Evolutionary conservation across 2,113 vertebrate genomes (phyloP).

Genomic region (Oreocharis arfaki): DNA sequence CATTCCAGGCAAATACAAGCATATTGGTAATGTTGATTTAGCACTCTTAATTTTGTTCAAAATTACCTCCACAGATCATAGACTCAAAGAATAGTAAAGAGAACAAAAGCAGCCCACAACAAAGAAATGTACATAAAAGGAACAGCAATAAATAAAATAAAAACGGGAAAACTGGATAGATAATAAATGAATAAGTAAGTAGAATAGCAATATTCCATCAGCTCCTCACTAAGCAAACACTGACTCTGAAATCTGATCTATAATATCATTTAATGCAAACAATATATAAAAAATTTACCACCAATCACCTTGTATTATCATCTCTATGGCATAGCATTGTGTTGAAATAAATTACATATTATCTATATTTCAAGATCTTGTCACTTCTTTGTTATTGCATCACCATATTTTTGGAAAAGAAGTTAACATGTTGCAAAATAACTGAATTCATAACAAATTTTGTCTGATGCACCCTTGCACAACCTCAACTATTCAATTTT

Average conservation of each 20-base stretch:
- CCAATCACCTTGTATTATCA: not conserved
- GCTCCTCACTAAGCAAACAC: not conserved
- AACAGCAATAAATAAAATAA: slow-evolving; percentile 34
- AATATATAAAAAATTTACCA: not conserved
- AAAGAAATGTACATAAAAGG: slow-evolving; percentile 1
- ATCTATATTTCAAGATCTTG: not conserved
- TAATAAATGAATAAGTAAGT: slow-evolving; percentile 13
- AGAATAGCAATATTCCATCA: not conserved
- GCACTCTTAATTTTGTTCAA: slow-evolving; percentile 43
- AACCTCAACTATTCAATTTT: not conserved
- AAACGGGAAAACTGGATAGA: not conserved
- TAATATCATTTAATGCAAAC: slow-evolving; percentile 8
- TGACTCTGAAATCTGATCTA: not conserved
- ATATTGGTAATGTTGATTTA: slow-evolving; percentile 47
- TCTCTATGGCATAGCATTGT: not conserved
- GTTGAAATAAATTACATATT: not conserved
- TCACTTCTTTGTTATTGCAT: not conserved
- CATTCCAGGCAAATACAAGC: slow-evolving; percentile 7
- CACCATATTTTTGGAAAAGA: not conserved
- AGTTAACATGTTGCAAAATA: not conserved
- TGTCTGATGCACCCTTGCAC: not conserved
- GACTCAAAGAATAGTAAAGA: not conserved
- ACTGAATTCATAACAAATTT: not conserved
- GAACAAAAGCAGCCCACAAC: slow-evolving; percentile 17
- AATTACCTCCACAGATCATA: slow-evolving; percentile 42